Evolutionary conservation across 2,888 invertebrate genomes (phyloP).

Genomic region (Protula sp.): DNA sequence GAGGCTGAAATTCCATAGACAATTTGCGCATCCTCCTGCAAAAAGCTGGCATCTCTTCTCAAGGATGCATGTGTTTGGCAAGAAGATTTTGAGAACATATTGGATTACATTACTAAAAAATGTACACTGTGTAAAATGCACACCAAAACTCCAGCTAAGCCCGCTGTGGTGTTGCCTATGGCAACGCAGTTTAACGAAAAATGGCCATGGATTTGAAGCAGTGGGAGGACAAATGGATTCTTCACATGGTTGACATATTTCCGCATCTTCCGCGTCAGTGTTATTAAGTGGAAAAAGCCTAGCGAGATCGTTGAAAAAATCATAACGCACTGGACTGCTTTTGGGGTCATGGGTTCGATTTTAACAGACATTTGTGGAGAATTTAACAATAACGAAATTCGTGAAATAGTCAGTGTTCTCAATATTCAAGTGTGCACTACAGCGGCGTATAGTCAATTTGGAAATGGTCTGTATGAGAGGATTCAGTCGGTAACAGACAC

Average conservation of each 20-base stretch:
- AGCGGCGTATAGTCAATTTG: constrained; percentile 12
- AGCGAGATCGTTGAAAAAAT: too few relatives aligned
- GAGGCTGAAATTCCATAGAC: constrained; percentile 14
- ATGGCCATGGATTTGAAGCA: constrained; percentile 1
- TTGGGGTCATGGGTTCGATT: constrained; percentile 19
- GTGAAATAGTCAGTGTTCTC: too few relatives aligned
- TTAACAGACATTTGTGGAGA: constrained; percentile 22
- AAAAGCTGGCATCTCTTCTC: constrained; percentile 11
- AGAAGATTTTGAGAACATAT: background rate
- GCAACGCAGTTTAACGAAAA: constrained; percentile 3
- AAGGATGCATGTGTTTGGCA: constrained; percentile 20
- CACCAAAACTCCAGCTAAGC: constrained; percentile 16
- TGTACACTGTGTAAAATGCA: too few relatives aligned
- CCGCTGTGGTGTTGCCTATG: constrained; percentile 11
- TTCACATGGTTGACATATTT: too few relatives aligned
- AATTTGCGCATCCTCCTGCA: constrained; percentile 21
- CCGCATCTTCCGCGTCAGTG: too few relatives aligned
- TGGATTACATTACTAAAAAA: too few relatives aligned
- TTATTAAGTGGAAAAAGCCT: too few relatives aligned
- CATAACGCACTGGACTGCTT: constrained; percentile 22
- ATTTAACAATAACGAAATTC: too few relatives aligned
- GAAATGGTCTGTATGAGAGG: constrained; percentile 11
- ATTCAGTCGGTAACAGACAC: too few relatives aligned
- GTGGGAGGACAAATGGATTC: constrained; percentile 5
- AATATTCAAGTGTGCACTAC: too few relatives aligned